phyloP scores from a whole-genome alignment of 2,797 vertebrate genomes.

The Coilia nasus region DNA sequence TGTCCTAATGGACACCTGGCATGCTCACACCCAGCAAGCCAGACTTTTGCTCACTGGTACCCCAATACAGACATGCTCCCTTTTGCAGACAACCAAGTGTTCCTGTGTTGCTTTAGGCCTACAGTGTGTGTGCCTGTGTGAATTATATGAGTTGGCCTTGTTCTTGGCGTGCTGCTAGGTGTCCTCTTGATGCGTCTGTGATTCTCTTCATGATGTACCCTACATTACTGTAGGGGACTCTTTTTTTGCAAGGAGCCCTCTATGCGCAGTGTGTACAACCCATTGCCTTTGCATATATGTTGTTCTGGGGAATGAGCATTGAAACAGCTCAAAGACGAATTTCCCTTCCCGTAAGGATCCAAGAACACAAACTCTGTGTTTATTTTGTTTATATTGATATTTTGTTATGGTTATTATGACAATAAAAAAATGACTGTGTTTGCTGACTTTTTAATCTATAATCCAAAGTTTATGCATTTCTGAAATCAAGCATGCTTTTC shows the following conservation, averaged over 20 bases:
- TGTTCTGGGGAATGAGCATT: not conserved
- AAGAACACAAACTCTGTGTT: not conserved
- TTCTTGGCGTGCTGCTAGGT: not conserved
- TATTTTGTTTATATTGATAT: not conserved
- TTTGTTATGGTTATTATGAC: not conserved
- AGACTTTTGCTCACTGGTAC: not conserved
- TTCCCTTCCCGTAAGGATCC: not conserved
- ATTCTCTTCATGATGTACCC: not conserved
- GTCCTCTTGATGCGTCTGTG: not conserved
- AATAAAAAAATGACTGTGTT: not conserved
- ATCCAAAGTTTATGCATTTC: slow-evolving; percentile 18
- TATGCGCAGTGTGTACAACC: not conserved
- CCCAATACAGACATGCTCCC: not conserved
- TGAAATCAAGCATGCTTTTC: slow-evolving; percentile 20
- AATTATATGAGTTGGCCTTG: not conserved
- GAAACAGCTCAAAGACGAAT: not conserved
- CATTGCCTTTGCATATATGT: not conserved
- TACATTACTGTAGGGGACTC: not conserved
- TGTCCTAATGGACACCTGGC: too few species aligned
- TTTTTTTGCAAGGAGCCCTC: not conserved
- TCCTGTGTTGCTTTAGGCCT: not conserved
- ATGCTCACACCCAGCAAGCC: not conserved
- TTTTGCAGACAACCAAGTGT: not conserved
- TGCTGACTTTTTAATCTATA: not conserved
- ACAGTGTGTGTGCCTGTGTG: not conserved